Conservation (phyloP, 2,797 vertebrate genomes). For the Pitangus sulphuratus region DNA sequence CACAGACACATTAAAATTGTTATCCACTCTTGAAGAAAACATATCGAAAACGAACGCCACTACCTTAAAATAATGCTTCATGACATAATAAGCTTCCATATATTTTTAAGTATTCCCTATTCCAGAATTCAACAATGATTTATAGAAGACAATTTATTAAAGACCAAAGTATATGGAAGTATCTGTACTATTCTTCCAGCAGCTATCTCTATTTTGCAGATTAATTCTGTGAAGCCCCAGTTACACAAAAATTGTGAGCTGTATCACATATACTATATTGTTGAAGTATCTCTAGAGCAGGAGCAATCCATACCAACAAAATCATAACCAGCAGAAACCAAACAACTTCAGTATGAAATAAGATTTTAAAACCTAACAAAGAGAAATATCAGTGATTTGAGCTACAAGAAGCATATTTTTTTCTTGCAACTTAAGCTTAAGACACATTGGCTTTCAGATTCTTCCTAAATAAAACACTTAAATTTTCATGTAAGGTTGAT, state of each 20-base stretch:
- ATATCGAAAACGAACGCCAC: not conserved
- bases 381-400: not conserved
- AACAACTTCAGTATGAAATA: not conserved
- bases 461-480: not conserved
- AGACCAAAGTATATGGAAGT: not conserved
- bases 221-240: not conserved
- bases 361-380: not conserved
- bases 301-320: not conserved
- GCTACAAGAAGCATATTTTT: not conserved
- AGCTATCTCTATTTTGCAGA: not conserved
- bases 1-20: not conserved
- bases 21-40: not conserved
- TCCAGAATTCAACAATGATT: not conserved
- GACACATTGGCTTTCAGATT: not conserved
- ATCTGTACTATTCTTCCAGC: not conserved
- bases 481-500: not conserved
- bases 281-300: not conserved
- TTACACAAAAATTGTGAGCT: not conserved
- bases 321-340: not conserved
- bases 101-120: not conserved
- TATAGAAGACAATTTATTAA: not conserved
- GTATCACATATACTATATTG: not conserved
- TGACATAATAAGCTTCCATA: not conserved
- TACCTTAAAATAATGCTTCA: not conserved
- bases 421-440: not conserved